Base-by-base conservation (phyloP, 2,888 invertebrate genomes). In the Diloba caeruleocephala region DNA sequence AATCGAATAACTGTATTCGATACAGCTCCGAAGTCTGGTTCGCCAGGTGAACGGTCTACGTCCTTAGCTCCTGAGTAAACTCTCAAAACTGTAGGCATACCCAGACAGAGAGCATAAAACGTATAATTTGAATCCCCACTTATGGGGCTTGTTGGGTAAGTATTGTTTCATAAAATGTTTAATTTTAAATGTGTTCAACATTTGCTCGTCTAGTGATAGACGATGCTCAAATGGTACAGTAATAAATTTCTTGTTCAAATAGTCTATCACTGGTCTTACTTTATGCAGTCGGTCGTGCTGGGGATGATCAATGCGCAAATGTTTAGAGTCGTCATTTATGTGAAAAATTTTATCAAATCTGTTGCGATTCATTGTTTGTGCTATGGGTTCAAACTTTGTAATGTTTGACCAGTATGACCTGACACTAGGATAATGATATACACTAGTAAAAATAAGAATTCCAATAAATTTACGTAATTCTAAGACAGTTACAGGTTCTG, bases 261-360 rank as follows among this genome's bases (percentile, higher is more conserved):
- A 36, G 53, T 67, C 71, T 65, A 68, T 65, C 42, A 76, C 61
- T 58, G 74, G 75, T 70, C 75, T 69, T 61, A 74, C 54, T 70
- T 75, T 73, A 65, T 70, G 66, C 48, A 73, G 64, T 63, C 69
- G 53, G 68, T 73, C 67, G 61, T 76, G 67, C 21, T 65, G 41
- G 45, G 63, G 58, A 38, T 73, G 23, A 23, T 23, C 23, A 23
- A 7, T n/a, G 23, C 7, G 23, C 23, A 7, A 23, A 23, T 23
- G 23, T 59, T 62, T 62, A 48, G 62, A 31, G 59, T 71, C 52
- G 56, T 66, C 66, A 69, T 71, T 71, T 54, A 70, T 65, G 50
- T 72, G 68, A 64, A 73, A 58, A 59, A 68, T 45, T 31, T 45
- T 69, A 60, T 74, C 69, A 71, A 69, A 71, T 65, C 68, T 71